Conservation (phyloP, 2,113 vertebrate genomes). For the Carassius gibelio region DNA sequence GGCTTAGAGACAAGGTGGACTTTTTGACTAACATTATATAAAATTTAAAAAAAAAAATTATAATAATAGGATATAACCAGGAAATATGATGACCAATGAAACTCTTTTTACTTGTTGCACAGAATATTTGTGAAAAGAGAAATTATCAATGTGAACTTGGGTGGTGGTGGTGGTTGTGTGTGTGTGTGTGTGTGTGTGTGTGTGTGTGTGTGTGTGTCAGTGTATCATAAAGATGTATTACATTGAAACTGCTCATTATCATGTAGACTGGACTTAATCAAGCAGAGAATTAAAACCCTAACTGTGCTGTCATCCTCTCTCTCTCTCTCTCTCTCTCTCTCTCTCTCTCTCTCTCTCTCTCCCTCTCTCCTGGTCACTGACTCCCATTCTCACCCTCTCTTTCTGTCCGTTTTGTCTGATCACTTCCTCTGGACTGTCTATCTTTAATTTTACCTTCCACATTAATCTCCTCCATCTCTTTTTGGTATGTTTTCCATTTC, state of each 20-base stretch:
- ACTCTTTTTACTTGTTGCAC: neutral
- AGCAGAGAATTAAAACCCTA: constrained; percentile 99
- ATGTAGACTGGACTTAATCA: constrained; percentile 96
- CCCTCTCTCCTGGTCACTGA: neutral
- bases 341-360: constrained; percentile 62
- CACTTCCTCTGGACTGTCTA: neutral
- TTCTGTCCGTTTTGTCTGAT: neutral
- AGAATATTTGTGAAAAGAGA: constrained; percentile 16
- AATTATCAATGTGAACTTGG: constrained; percentile 31
- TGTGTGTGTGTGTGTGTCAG: constrained; percentile 65
- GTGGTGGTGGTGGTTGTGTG: constrained; percentile 27
- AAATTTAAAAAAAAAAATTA: neutral
- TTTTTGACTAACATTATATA: neutral
- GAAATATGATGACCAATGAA: neutral
- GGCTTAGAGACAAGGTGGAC: neutral
- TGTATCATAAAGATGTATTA: constrained; percentile 95
- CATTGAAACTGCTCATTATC: constrained; percentile 91
- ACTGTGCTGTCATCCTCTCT: constrained; percentile 93
- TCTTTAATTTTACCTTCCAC: neutral
- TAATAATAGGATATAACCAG: neutral
- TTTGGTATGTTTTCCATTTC: constrained; percentile 46
- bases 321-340: constrained; percentile 58
- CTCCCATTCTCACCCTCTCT: no score
- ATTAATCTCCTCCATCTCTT: neutral
- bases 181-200: constrained; percentile 49